phyloP scores from a whole-genome alignment of 2,888 invertebrate species.

The Homarus gammarus region DNA sequence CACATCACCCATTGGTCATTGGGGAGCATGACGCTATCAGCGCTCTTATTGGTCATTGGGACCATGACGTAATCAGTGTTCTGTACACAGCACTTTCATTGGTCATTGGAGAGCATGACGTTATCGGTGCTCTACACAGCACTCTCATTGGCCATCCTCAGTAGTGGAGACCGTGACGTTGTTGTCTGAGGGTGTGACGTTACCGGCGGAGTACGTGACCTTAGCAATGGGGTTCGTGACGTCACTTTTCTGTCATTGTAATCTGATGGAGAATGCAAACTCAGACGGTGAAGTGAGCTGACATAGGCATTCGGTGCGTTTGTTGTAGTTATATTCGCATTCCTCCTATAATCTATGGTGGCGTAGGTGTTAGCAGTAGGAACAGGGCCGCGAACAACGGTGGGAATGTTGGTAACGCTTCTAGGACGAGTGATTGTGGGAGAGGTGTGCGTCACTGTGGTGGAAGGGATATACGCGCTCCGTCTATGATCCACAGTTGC shows the following conservation, averaged over 20 bases:
- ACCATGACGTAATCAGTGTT: conserved; percentile 22
- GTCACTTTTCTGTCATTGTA: not conserved
- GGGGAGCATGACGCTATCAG: no score
- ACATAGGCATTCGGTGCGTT: conserved; percentile 4
- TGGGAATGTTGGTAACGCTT: conserved; percentile 14
- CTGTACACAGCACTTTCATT: no score
- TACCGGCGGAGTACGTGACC: not conserved
- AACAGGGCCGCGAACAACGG: not conserved
- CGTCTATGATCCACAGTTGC: not conserved
- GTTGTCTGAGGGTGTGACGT: not conserved
- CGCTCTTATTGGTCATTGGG: conserved; percentile 49
- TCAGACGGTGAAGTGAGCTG: conserved; percentile 31
- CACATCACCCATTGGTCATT: no score
- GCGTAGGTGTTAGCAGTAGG: conserved; percentile 44
- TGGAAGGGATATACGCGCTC: not conserved
- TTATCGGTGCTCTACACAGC: conserved; percentile 50
- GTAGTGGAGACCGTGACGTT: conserved; percentile 16
- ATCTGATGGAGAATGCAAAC: conserved; percentile 37
- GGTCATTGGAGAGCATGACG: no score
- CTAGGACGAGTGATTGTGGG: conserved; percentile 18
- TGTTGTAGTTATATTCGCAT: not conserved
- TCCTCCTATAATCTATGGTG: conserved; percentile 33
- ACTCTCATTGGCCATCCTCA: conserved; percentile 54
- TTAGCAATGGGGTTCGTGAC: conserved; percentile 31
- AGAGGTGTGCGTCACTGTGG: not conserved